A percentile compares a stretch with the other conserved stretches of the same genome.
Evolutionary conservation across 2,888 invertebrate species (phyloP).

Genomic region (Nomada flava): DNA sequence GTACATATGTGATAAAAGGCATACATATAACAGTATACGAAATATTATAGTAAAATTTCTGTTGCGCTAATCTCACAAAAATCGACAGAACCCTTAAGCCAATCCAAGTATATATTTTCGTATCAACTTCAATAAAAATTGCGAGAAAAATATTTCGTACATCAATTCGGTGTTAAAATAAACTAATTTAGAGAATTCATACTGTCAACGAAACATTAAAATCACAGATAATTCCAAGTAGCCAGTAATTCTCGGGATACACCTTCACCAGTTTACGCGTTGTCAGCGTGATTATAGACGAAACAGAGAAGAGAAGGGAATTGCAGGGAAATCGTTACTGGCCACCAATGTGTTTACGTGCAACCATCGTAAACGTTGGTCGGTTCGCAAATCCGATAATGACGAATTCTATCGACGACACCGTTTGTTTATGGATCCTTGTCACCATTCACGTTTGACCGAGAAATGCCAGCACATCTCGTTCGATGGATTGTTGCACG

Average conservation of each 20-base stretch:
- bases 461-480: not conserved
- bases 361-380: constrained; percentile 59
- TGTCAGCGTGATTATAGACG: constrained; percentile 38
- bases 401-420: constrained; percentile 68
- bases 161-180: not conserved
- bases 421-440: constrained; percentile 69
- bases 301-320: constrained; percentile 27
- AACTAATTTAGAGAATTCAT: not conserved
- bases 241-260: constrained; percentile 29
- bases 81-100: too few species aligned
- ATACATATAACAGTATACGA: too few species aligned
- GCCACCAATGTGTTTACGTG: constrained; percentile 64
- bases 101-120: too few species aligned
- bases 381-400: constrained; percentile 77
- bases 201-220: constrained; percentile 16
- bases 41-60: too few species aligned
- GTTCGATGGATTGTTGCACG: constrained; percentile 25
- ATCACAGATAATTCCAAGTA: constrained; percentile 31
- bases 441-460: constrained; percentile 52
- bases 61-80: too few species aligned
- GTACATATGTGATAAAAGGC: not conserved
- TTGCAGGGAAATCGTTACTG: constrained; percentile 4
- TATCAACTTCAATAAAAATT: too few species aligned
- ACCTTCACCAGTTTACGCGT: not conserved
- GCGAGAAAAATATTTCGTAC: too few species aligned